Conservation (phyloP, 2,797 vertebrate genomes). For the Fratercula arctica region DNA sequence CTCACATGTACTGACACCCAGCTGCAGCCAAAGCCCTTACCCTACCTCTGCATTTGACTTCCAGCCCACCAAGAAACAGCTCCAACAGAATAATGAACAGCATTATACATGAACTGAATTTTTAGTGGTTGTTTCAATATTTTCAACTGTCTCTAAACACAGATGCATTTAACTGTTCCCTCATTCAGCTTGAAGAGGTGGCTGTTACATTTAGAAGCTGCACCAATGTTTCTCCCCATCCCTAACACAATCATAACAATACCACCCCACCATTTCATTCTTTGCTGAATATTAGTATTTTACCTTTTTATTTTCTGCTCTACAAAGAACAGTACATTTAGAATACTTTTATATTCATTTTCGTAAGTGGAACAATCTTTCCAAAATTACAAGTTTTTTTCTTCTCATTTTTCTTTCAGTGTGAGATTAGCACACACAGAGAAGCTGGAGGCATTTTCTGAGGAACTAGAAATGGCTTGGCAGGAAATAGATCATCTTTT, state of each 20-base stretch:
- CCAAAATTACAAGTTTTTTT: neutral
- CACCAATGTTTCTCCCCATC: neutral
- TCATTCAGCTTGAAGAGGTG: neutral
- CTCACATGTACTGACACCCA: accelerated
- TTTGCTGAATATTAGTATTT: neutral
- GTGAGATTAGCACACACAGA: neutral
- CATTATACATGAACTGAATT: neutral
- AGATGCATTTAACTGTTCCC: neutral
- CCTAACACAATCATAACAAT: neutral
- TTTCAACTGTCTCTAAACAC: neutral
- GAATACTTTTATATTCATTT: neutral
- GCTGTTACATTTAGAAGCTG: neutral
- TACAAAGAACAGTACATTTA: neutral
- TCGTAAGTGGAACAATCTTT: conserved; percentile 17
- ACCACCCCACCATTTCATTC: neutral
- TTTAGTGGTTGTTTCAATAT: neutral
- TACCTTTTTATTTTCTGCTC: neutral
- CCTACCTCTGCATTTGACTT: neutral
- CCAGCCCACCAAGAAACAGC: neutral
- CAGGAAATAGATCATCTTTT: neutral
- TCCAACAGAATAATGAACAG: neutral
- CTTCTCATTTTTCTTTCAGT: neutral
- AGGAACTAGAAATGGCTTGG: neutral
- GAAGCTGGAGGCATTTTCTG: neutral
- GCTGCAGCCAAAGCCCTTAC: neutral